Base-by-base conservation (phyloP, 2,113 vertebrate species). In the Suricata suricatta region DNA sequence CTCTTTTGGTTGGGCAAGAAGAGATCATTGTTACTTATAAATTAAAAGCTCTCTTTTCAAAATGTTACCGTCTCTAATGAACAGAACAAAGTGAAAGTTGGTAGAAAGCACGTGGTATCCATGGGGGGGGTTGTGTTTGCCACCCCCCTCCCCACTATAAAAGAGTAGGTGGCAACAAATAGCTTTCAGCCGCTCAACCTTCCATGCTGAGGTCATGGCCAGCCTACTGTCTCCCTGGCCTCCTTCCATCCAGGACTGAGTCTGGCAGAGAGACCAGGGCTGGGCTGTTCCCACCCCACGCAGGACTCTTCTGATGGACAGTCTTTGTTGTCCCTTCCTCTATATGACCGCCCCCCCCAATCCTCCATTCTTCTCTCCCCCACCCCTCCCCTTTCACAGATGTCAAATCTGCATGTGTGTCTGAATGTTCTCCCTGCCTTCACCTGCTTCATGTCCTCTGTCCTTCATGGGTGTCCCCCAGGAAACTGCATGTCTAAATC, bases 291-390 rank as follows among this genome's bases (percentile, higher is more conserved):
- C 25, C 31, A 7, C 52, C 33, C 21, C 6, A 1, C 5, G 0
- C 3, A 11, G 68, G 47, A 29, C 16, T 57, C 31, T 38, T 9
- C n/a, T 41, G 27, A 7, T 4, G 12, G n/a, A 31, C n/a, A 44
- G 21, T 13, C n/a, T 66, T 29, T 27, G 27, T 44, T 50, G 2
- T 82, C 17, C 4, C 57, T 25, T 12, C 44, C 35, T 74, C 52
- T 16, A 1, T 14, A 13, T 13, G 3, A 14, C 12, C 13, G 13
- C 50, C 23, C 9, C 0, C 74, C 27, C 8, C 6, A 0, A 2
- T 8, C 3, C 38, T 25, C 25, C 10, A 31, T 27, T 54, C 54
- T 57, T 19, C 50, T 35, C 17, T 71, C 66, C 35, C 57, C 21
- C 63, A 52, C 74, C 7, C 14, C n/a, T 33, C 13, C n/a, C 50